Evolutionary conservation across 1,140 invertebrate genomes (phyloP), one percentile per base, ranked within the genome.

Genomic region (Artemia franciscana): DNA sequence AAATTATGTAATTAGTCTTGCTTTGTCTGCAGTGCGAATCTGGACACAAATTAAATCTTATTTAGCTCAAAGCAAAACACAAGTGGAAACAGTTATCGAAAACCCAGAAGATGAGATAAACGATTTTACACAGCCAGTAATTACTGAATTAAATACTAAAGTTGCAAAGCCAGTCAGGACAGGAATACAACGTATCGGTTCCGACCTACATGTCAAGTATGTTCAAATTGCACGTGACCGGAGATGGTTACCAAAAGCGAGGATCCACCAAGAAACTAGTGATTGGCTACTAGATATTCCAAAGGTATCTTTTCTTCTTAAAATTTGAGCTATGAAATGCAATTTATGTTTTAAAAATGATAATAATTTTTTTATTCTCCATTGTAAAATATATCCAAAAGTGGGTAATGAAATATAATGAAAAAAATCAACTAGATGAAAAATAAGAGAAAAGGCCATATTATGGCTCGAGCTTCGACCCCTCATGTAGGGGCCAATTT

Each of bases 261-360:
- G 61, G 26, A 51, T 51, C 21, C 39, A 51, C 21, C 39, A 51
- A 18, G 61, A 62, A 57, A 24, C 61, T 0, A 24, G 28, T 24
- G 61, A 62, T 4, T 62, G 30, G 30, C 25, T 57, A 26, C 26
- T 56, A 56, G 30, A 26, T 24, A 57, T 62, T 15, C 61, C 61
- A 24, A 62, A 62, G 61, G 61, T 62, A 60, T n/a, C 5, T n/a
- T 26, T 26, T 24, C n/a, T n/a, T n/a, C n/a, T n/a, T n/a, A n/a
- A n/a, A n/a, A n/a, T n/a, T n/a, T n/a, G n/a, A n/a, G n/a, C n/a
- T n/a, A n/a, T n/a, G n/a, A n/a, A n/a, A n/a, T n/a, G n/a, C n/a
- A n/a, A n/a, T n/a, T n/a, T n/a, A n/a, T n/a, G n/a, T n/a, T n/a
- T n/a, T n/a, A n/a, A n/a, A n/a, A n/a, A n/a, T n/a, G n/a, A n/a